A percentile compares a stretch with the other conserved stretches of the same genome.
Evolutionary conservation across 1,140 invertebrate genomes (phyloP).

Genomic region (Harlomillsia oculata): DNA sequence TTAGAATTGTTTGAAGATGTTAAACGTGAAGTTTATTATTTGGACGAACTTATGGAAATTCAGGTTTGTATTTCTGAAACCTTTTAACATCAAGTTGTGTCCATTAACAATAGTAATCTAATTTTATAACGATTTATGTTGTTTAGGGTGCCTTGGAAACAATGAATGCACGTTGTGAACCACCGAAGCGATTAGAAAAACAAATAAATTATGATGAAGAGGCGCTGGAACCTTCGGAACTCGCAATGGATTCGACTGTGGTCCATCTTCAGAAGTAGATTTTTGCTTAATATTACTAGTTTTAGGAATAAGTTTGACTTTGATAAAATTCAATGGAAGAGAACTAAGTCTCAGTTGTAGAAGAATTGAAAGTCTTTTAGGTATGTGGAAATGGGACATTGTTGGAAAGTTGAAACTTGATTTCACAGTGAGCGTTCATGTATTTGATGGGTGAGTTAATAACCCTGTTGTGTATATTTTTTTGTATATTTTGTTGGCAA

Average conservation of each 20-base stretch:
- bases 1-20: slow-evolving; percentile 51
- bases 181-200: background rate
- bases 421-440: too few relatives aligned
- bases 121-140: slow-evolving; percentile 34
- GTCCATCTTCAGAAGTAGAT: slow-evolving; percentile 8
- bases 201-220: background rate
- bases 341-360: too few relatives aligned
- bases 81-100: background rate
- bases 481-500: too few relatives aligned
- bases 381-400: too few relatives aligned
- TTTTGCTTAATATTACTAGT: too few relatives aligned
- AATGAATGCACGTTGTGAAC: slow-evolving; percentile 8
- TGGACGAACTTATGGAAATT: slow-evolving; percentile 41
- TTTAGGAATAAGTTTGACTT: too few relatives aligned
- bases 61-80: slow-evolving; percentile 36
- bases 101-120: background rate
- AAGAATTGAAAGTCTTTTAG: too few relatives aligned
- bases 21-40: slow-evolving; percentile 52
- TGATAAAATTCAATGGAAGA: too few relatives aligned
- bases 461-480: too few relatives aligned
- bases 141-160: slow-evolving; percentile 37
- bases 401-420: too few relatives aligned
- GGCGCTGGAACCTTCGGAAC: slow-evolving; percentile 27
- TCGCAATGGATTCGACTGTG: slow-evolving; percentile 19
- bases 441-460: too few relatives aligned